A percentile compares a stretch with the other conserved stretches of the same genome.
Evolutionary conservation across 2,888 invertebrate genomes (phyloP).

Genomic region (Pachydiplax longipennis): DNA sequence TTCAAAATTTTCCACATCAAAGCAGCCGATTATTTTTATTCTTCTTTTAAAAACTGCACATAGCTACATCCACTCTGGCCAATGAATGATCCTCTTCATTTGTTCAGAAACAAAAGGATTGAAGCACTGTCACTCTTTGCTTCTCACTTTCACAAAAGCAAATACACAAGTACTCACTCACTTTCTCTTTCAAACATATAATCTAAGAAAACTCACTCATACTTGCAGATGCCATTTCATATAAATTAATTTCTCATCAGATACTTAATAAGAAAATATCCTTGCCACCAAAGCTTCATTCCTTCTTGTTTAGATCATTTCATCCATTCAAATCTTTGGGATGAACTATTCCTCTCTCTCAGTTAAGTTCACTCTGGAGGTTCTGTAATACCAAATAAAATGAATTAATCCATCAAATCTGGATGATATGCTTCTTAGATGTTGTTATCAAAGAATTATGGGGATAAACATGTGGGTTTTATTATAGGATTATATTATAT

Average conservation of each 20-base stretch:
- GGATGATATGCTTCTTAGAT: too few relatives aligned
- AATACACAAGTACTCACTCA: conserved; percentile 26
- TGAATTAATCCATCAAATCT: background rate
- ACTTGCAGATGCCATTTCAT: conserved; percentile 40
- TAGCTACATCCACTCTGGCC: conserved; percentile 40
- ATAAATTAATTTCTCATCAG: conserved; percentile 44
- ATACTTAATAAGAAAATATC: conserved; percentile 44
- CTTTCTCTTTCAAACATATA: conserved; percentile 15
- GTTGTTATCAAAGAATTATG: too few relatives aligned
- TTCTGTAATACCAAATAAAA: background rate
- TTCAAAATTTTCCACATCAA: conserved; percentile 38
- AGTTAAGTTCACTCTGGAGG: conserved; percentile 2
- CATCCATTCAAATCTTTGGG: conserved; percentile 25
- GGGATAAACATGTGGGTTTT: too few relatives aligned
- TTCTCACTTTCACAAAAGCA: conserved; percentile 45
- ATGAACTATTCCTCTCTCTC: conserved; percentile 13
- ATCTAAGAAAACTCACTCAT: conserved; percentile 34
- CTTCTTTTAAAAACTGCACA: conserved; percentile 42
- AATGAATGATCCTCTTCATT: conserved; percentile 39
- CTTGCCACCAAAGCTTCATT: conserved; percentile 39
- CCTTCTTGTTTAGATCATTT: conserved; percentile 20
- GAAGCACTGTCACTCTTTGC: conserved; percentile 34
- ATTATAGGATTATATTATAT: too few relatives aligned
- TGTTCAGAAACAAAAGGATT: conserved; percentile 9
- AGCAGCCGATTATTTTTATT: conserved; percentile 41